A percentile compares a stretch with the other conserved stretches of the same genome.
Evolutionary conservation across 2,888 invertebrate species (phyloP).

Genomic region (Hemaris fuciformis): DNA sequence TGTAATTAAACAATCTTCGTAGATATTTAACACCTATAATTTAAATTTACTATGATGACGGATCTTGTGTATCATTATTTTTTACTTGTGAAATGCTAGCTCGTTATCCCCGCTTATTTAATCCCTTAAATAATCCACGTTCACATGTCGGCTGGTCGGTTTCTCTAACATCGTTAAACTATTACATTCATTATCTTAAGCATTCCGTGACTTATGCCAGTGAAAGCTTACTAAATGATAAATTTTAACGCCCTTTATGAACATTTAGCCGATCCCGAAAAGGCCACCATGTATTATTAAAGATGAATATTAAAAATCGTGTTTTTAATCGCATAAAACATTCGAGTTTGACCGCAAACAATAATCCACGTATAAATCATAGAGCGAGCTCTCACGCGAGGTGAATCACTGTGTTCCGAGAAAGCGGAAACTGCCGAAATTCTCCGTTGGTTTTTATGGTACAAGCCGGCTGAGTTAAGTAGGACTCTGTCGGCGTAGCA

Average conservation of each 20-base stretch:
- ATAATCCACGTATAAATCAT: slow-evolving; percentile 69
- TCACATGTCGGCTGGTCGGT: slow-evolving; percentile 21
- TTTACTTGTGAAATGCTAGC: background rate
- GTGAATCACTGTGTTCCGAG: slow-evolving; percentile 74
- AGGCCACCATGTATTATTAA: slow-evolving; percentile 43
- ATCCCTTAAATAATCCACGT: slow-evolving; percentile 10
- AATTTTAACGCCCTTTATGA: slow-evolving; percentile 57
- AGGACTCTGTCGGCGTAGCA: slow-evolving; percentile 47
- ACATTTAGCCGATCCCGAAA: slow-evolving; percentile 41
- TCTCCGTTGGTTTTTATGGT: slow-evolving; percentile 67
- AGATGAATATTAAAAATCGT: slow-evolving; percentile 56
- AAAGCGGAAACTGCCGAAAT: slow-evolving; percentile 77
- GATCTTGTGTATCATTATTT: background rate
- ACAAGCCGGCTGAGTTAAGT: slow-evolving; percentile 51
- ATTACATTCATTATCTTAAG: slow-evolving; percentile 38
- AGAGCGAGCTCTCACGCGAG: slow-evolving; percentile 63
- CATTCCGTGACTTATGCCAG: slow-evolving; percentile 63
- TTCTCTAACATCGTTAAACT: slow-evolving; percentile 35
- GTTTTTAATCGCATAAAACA: slow-evolving; percentile 55
- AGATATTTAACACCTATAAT: background rate
- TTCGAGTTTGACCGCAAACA: slow-evolving; percentile 62
- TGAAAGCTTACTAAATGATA: slow-evolving; percentile 65
- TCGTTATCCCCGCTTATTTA: background rate
- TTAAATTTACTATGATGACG: background rate
- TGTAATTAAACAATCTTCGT: background rate